Evolutionary conservation across 2,888 invertebrate genomes (phyloP).

Genomic region (Lochmaea crataegi): DNA sequence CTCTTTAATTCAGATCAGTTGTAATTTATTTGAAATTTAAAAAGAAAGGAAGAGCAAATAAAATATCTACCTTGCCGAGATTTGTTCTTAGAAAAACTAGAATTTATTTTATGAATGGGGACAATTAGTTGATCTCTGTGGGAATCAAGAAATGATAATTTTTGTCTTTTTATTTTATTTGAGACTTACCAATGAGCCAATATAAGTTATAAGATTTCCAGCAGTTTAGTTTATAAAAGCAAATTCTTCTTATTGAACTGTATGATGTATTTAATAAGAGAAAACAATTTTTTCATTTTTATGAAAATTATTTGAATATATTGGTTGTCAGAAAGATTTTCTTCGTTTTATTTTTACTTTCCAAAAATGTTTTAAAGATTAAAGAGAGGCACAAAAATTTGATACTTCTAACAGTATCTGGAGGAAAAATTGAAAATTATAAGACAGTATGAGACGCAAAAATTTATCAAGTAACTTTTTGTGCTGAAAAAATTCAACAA

Average conservation of each 20-base stretch:
- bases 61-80: neutral
- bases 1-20: constrained; percentile 29
- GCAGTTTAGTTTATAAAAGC: neutral
- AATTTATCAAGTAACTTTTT: too few relatives aligned
- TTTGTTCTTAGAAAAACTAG: neutral
- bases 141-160: constrained; percentile 1
- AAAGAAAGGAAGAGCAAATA: neutral
- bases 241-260: neutral
- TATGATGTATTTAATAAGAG: too few relatives aligned
- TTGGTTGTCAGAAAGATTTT: too few relatives aligned
- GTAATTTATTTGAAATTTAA: constrained; percentile 24
- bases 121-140: constrained; percentile 4
- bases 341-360: too few relatives aligned
- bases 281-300: too few relatives aligned
- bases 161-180: neutral
- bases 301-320: too few relatives aligned
- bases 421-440: too few relatives aligned
- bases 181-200: neutral
- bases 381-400: too few relatives aligned
- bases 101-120: neutral
- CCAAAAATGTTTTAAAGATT: too few relatives aligned
- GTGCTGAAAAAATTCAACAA: too few relatives aligned
- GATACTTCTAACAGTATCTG: too few relatives aligned
- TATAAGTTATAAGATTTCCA: neutral
- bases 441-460: too few relatives aligned